These are phyloP conservation scores for Hystrix cristata DNA, from an alignment of 2,113 vertebrate genomes.

Conservation along the genomic window DNA sequence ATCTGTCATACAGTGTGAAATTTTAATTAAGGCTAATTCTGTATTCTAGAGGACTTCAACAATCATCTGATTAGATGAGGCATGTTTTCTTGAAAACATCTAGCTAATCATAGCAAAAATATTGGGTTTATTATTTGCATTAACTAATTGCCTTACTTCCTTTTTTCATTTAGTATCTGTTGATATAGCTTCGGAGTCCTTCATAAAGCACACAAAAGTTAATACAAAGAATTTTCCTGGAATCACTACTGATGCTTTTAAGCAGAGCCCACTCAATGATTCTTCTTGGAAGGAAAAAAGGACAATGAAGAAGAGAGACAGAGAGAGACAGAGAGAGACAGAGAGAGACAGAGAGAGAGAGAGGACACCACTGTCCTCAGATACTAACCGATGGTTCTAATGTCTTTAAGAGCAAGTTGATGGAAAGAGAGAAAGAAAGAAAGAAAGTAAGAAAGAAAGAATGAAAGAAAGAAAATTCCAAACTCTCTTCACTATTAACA, in stretches of 20 bases:
- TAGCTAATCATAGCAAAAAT: constrained; percentile 33
- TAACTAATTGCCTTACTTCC: constrained; percentile 14
- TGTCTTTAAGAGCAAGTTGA: background rate
- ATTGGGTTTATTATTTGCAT: constrained; percentile 3
- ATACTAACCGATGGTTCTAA: background rate
- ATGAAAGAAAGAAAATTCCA: background rate
- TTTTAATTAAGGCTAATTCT: constrained; percentile 45
- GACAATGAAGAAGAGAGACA: background rate
- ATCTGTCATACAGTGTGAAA: background rate
- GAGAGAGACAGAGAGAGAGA: too few species aligned
- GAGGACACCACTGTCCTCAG: background rate
- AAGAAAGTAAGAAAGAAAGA: background rate
- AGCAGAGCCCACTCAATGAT: background rate
- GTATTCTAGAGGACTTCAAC: background rate
- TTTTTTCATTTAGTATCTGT: background rate
- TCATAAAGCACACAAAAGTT: background rate
- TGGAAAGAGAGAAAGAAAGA: background rate
- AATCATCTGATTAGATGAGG: constrained; percentile 30
- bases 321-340: accelerated
- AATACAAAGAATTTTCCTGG: constrained; percentile 18
- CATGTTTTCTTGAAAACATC: constrained; percentile 20
- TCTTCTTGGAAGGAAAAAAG: background rate
- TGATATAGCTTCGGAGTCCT: background rate
- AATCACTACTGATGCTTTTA: background rate
- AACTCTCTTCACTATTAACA: background rate